Evolutionary conservation across 2,797 vertebrate genomes (phyloP).

Genomic region (Tachyglossus aculeatus): DNA sequence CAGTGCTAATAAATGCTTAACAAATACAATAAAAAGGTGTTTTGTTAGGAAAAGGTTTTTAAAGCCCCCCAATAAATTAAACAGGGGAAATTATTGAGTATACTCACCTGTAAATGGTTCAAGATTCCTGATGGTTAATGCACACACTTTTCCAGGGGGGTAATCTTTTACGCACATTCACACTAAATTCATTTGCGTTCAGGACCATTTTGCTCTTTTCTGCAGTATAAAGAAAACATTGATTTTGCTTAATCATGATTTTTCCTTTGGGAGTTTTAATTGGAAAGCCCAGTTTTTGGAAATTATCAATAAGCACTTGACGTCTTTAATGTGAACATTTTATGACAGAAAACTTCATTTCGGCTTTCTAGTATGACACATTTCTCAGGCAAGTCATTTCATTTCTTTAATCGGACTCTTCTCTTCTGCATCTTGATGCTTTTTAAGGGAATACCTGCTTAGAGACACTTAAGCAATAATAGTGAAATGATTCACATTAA

Average conservation of each 20-base stretch:
- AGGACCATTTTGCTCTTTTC: background rate
- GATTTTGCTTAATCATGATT: background rate
- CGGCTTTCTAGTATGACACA: constrained; percentile 2
- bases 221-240: constrained; percentile 1
- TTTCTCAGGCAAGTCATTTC: constrained; percentile 8
- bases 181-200: background rate
- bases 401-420: constrained; percentile 19
- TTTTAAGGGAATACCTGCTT: constrained; percentile 34
- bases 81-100: no score
- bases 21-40: no score
- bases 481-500: constrained; percentile 23
- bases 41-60: no score
- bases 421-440: constrained; percentile 27
- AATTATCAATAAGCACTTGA: background rate
- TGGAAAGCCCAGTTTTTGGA: background rate
- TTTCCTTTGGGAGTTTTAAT: background rate
- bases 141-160: no score
- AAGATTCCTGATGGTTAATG: no score
- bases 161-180: background rate
- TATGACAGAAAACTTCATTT: background rate
- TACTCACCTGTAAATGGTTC: no score
- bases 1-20: no score
- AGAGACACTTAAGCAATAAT: constrained; percentile 8
- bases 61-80: no score
- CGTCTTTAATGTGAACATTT: background rate